Evolutionary conservation across 2,113 vertebrate species (phyloP), one percentile per base, ranked within the genome.

Genomic region (Taxidea taxus): DNA sequence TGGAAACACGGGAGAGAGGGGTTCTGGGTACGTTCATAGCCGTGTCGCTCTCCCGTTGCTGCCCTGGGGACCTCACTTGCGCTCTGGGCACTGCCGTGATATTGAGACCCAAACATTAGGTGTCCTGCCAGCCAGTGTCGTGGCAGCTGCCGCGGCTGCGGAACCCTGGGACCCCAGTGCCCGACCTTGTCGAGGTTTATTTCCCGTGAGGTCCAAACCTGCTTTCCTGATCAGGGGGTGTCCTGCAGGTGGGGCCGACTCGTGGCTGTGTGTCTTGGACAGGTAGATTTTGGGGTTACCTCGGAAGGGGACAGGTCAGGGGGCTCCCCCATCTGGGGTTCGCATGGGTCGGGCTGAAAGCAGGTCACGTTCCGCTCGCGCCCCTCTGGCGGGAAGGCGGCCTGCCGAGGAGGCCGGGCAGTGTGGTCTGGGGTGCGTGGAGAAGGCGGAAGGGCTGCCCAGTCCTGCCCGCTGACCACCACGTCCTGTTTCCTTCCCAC

Each of bases 51-150:
- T 3, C 31, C 27, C 7, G 2, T 58, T 23, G n/a, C 42, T 62
- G 20, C 66, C 25, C 74, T 2, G 3, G 66, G 75, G 10, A 42
- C 49, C 60, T 16, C 4, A 34, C 11, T 80, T n/a, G 1, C 7
- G 34, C 49, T 54, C 58, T 2, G 0, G 11, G 5, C 2, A 9
- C 13, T 44, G 7, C 72, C 37, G 14, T 29, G n/a, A 44, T 34
- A 7, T 11, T 6, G 60, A 60, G 78, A 21, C 31, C 68, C 78
- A 89, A 18, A 72, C 58, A 5, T 16, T 3, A 39, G 89, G 25
- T 0, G 16, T 14, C 37, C 0, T 23, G 0, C 51, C 20, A 29
- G 44, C 72, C 68, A 15, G 66, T 27, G 68, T 27, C 1, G 0
- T 4, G 16, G 58, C 16, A 12, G 44, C 54, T 6, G 27, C 77